Base-by-base conservation (phyloP, 2,888 invertebrate species). In the Microctonus aethiopoides region DNA sequence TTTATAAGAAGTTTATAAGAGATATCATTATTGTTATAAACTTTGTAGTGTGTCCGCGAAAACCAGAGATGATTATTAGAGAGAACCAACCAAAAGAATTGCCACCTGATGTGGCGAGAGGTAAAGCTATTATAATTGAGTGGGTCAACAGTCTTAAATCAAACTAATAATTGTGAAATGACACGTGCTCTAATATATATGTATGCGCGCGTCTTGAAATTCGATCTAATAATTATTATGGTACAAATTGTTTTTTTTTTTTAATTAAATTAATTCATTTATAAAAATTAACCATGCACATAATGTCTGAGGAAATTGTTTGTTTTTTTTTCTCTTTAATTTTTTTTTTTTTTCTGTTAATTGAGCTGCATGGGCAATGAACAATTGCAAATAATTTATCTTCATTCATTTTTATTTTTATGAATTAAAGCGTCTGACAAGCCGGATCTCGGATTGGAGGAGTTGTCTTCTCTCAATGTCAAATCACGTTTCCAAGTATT, bases 91-190 rank as follows among this genome's bases (percentile, higher is more conserved):
- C 97, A 2, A 88, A 92, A 76, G 96, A 95, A 87, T 88, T 96
- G 82, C 96, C 96, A 74, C 95, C 96, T 80, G 96, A 95, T 88
- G 97, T 98, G 83, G 93, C 95, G 79, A 92, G 97, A 92, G 94
- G 95, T 96, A 89, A 87, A 80, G 54, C 16, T 64, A 64, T 65
- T 32, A 68, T 60, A 39, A 32, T 67, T 60, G 60, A 46, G 60
- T 67, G 60, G 34, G 46, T n/a, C 67, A 67, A 10, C 29, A 46
- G 34, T 41, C 24, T 24, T 51, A 13, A 29, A 29, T 29, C 29
- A 29, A 34, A 32, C 51, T 67, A 59, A 39, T 32, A 67, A 52
- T 9, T 20, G 11, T 52, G 22, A 22, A 51, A 68, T n/a, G 11
- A n/a, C 13, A n/a, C n/a, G 16, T 46, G 46, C 20, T 7, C 11